A percentile compares a stretch with the other conserved stretches of the same genome.
These are phyloP conservation scores for Trichechus manatus DNA, from an alignment of 2,113 vertebrate species.

Conservation along the genomic window DNA sequence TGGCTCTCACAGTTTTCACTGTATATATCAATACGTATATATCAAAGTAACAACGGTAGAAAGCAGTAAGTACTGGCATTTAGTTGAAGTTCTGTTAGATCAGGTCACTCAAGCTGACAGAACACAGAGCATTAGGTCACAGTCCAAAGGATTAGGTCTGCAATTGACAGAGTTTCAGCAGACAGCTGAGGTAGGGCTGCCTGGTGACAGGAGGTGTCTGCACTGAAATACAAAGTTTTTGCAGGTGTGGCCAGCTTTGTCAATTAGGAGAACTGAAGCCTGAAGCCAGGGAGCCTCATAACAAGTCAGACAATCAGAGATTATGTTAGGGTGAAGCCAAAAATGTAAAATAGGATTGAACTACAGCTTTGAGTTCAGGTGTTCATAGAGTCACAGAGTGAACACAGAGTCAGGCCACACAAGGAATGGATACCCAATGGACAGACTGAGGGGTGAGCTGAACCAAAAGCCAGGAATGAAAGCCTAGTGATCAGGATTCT, in stretches of 20 bases:
- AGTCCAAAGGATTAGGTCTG: constrained; percentile 57
- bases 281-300: constrained; percentile 27
- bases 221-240: constrained; percentile 33
- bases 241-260: constrained; percentile 49
- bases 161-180: constrained; percentile 53
- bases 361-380: neutral
- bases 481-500: neutral
- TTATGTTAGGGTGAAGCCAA: neutral
- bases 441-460: neutral
- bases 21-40: no score
- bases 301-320: neutral
- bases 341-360: neutral
- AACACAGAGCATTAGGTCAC: constrained; percentile 56
- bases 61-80: constrained; percentile 49
- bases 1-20: no score
- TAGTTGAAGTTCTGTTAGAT: constrained; percentile 46
- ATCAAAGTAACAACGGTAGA: constrained; percentile 15
- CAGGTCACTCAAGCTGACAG: constrained; percentile 56
- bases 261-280: constrained; percentile 3
- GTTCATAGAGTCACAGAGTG: neutral
- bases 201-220: constrained; percentile 7
- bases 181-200: constrained; percentile 2
- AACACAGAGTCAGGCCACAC: neutral
- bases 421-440: neutral
- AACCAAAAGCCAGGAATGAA: constrained; percentile 5